phyloP scores from a whole-genome alignment of 2,113 vertebrate genomes.

The Bucco capensis region DNA sequence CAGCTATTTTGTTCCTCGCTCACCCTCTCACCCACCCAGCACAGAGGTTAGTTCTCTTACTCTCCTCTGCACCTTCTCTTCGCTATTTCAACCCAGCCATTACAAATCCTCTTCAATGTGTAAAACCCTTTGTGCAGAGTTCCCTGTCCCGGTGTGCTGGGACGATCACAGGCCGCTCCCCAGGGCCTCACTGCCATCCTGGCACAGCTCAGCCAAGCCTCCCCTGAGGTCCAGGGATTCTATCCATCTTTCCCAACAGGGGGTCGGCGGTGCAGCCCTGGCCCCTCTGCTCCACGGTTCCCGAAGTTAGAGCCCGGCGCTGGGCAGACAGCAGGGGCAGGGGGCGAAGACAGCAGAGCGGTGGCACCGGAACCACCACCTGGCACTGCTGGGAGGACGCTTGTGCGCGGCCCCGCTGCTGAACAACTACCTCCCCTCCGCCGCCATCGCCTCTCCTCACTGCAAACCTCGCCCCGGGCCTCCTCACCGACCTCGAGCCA shows the following conservation, averaged over 20 bases:
- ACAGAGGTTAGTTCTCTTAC: neutral
- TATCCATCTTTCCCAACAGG: neutral
- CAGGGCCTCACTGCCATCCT: neutral
- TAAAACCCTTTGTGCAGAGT: neutral
- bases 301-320: neutral
- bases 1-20: neutral
- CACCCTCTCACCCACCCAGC: neutral
- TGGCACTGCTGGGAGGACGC: neutral
- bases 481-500: neutral
- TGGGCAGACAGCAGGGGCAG: fast-evolving
- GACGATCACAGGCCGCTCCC: neutral
- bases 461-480: neutral
- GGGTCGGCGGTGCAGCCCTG: neutral
- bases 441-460: neutral
- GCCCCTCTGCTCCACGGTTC: no score
- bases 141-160: neutral
- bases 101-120: neutral
- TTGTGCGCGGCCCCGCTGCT: neutral
- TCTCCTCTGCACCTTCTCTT: neutral
- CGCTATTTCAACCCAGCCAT: neutral
- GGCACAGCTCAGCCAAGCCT: neutral
- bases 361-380: neutral
- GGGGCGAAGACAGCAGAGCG: neutral
- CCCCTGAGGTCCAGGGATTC: neutral
- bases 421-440: neutral